Evolutionary conservation across 1,140 invertebrate species (phyloP), one percentile per base, ranked within the genome.

Genomic region (Nasonia giraulti): DNA sequence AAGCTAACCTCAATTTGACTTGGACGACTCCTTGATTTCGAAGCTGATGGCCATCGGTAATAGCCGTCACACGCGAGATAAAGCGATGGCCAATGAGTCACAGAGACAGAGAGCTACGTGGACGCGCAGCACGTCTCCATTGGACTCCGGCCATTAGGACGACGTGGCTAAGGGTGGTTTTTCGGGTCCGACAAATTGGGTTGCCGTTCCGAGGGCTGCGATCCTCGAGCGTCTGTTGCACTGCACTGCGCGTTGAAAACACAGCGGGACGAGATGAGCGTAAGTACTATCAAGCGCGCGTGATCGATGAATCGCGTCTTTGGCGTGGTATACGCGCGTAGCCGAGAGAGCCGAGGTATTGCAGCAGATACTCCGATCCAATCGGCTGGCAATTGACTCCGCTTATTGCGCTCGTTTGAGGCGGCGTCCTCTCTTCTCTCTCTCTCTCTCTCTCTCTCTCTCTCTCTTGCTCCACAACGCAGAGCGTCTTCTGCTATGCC

Each of bases 1-100:
- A 82, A 76, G 50, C 55, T 82, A 82, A 82, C 81, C 81, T 82
- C 73, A 82, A 82, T 68, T 66, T 17, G 31, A 33, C 37, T 23
- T n/a, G 55, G 55, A n/a, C n/a, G 11, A 37, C 69, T 55, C 27
- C 12, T 44, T 40, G 0, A 4, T 62, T 62, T n/a, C 17, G 20
- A 62, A 62, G 20, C 20, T 62, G 20, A n/a, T n/a, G 17, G 17
- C 20, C 6, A n/a, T 17, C 17, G 17, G 12, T 55, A 55, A 55
- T 20, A 17, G 12, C 47, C 47, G 14, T 1, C 47, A 50, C 12
- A 50, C 1, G 47, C 11, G 47, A 8, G 47, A 50, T 50, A 50
- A 17, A 12, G 47, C 47, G 8, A 50, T 17, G 14, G 17, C 14
- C 20, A 17, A 62, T 62, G 17, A 62, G 6, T 62, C 55, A 17